Evolutionary conservation across 2,797 vertebrate species (phyloP).

Genomic region (Sciurus carolinensis): DNA sequence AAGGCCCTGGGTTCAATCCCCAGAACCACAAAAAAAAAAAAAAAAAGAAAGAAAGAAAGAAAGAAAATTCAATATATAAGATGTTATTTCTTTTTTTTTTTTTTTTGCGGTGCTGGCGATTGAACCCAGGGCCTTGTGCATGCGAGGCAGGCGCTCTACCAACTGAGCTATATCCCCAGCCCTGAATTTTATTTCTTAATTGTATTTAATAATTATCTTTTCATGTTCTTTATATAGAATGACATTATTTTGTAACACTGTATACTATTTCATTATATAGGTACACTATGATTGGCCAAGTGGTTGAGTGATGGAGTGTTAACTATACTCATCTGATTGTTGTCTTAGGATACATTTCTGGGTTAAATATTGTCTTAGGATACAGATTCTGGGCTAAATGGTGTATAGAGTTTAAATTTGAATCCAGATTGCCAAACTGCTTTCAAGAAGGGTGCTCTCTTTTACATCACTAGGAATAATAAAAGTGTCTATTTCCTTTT

Average conservation of each 20-base stretch:
- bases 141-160: too few species aligned
- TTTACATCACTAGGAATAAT: neutral
- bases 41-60: too few species aligned
- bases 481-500: neutral
- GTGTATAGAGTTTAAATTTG: neutral
- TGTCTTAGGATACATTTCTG: constrained; percentile 5
- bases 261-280: constrained; percentile 21
- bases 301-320: neutral
- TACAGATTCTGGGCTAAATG: neutral
- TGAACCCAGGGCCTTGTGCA: too few species aligned
- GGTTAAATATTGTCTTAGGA: constrained; percentile 20
- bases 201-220: constrained; percentile 12
- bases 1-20: too few species aligned
- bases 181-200: neutral
- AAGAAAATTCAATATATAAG: too few species aligned
- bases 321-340: constrained; percentile 16
- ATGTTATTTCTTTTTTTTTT: too few species aligned
- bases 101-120: too few species aligned
- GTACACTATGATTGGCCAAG: neutral
- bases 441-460: neutral
- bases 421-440: neutral
- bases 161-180: too few species aligned
- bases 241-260: constrained; percentile 47
- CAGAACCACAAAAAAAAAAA: too few species aligned
- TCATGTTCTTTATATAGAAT: neutral